Evolutionary conservation across 2,888 invertebrate species (phyloP).

Genomic region (Epistrophella euchroma): DNA sequence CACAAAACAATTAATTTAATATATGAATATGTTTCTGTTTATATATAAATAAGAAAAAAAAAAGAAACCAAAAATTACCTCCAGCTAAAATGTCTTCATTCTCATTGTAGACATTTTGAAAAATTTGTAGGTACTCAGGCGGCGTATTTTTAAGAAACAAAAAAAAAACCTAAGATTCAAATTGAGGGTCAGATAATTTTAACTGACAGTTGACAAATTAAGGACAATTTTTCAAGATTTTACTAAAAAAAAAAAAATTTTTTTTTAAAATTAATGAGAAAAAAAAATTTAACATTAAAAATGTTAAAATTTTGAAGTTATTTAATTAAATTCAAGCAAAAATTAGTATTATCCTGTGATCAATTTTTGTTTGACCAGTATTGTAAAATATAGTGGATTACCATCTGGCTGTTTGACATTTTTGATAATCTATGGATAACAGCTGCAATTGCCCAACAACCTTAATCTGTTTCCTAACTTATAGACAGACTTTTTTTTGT

Average conservation of each 20-base stretch:
- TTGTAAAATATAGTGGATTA: background rate
- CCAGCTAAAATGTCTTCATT: conserved; percentile 31
- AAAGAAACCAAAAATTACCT: background rate
- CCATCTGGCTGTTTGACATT: conserved; percentile 47
- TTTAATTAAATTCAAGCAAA: background rate
- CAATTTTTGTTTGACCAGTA: background rate
- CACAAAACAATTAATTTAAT: conserved; percentile 57
- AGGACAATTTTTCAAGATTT: conserved; percentile 27
- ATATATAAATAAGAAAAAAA: background rate
- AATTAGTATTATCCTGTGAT: background rate
- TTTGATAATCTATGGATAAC: conserved; percentile 57
- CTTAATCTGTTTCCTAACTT: conserved; percentile 17
- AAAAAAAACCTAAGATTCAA: background rate
- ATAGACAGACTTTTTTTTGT: conserved; percentile 7
- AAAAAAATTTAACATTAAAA: too few relatives aligned
- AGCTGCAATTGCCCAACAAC: conserved; percentile 61
- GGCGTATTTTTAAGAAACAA: conserved; percentile 13
- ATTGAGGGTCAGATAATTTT: conserved; percentile 36
- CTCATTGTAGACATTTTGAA: conserved; percentile 16
- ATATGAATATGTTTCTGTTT: conserved; percentile 37
- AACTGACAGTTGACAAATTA: conserved; percentile 56
- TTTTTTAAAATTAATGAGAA: background rate
- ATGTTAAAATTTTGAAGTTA: background rate
- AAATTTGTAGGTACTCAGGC: conserved; percentile 28
- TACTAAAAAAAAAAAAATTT: conserved; percentile 1